These are phyloP conservation scores for Lasiurus cinereus DNA, from an alignment of 2,113 vertebrate species.

Conservation along the genomic window DNA sequence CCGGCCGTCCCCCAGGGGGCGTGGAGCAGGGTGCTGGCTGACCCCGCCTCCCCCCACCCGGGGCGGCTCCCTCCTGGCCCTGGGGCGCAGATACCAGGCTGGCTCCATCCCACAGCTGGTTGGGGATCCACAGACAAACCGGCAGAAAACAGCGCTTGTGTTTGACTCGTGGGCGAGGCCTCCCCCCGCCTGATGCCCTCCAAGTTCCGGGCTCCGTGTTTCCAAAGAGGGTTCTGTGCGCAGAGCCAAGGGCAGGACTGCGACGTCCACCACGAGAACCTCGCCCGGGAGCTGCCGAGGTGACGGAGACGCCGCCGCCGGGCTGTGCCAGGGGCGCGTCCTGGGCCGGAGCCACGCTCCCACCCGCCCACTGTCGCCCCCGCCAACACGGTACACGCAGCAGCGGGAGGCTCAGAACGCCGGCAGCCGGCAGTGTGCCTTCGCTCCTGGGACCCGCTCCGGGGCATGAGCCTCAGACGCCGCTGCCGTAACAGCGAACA, in stretches of 20 bases:
- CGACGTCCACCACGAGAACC: background rate
- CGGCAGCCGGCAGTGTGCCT: background rate
- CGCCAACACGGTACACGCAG: background rate
- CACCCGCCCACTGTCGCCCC: background rate
- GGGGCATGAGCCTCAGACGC: rapidly evolving
- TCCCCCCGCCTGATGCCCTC: background rate
- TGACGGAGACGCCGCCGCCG: background rate
- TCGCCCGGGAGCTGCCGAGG: background rate
- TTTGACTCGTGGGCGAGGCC: background rate
- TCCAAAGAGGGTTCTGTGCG: background rate
- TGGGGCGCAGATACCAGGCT: no score
- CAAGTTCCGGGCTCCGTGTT: background rate
- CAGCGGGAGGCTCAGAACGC: background rate
- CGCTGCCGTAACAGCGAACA: no score
- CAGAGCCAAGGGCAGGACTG: background rate
- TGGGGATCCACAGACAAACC: no score
- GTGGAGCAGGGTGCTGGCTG: no score
- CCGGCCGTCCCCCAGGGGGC: no score
- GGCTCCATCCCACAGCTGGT: no score
- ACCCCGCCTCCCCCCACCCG: no score
- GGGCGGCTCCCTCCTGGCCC: no score
- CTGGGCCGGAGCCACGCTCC: background rate
- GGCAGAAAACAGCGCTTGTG: background rate
- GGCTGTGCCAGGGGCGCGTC: rapidly evolving
- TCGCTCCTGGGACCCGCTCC: rapidly evolving